phyloP scores from a whole-genome alignment of 1,140 invertebrate genomes.

The Metopolophium dirhodum region DNA sequence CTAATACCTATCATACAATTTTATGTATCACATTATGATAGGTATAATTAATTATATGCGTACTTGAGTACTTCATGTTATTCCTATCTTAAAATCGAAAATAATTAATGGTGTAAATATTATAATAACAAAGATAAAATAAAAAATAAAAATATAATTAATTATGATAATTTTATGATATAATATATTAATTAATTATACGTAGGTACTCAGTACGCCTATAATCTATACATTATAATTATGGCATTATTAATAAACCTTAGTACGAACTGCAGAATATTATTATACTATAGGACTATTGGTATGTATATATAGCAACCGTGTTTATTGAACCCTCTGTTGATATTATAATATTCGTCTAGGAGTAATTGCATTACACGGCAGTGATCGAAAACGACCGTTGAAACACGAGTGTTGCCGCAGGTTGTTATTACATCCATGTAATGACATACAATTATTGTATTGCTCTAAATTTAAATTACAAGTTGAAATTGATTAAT shows the following conservation, averaged over 20 bases:
- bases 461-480: constrained; percentile 20
- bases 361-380: neutral
- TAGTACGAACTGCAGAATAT: neutral
- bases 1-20: too few relatives aligned
- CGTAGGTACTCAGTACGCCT: neutral
- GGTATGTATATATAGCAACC: neutral
- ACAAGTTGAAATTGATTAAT: constrained; percentile 32
- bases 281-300: neutral
- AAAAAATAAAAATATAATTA: neutral
- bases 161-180: neutral
- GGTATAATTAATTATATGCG: too few relatives aligned
- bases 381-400: constrained; percentile 18
- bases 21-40: too few relatives aligned
- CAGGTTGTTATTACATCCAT: constrained; percentile 22
- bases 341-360: neutral
- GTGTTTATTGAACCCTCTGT: neutral
- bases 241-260: neutral
- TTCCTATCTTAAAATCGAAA: neutral
- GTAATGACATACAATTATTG: constrained; percentile 41
- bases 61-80: neutral
- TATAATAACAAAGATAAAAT: neutral
- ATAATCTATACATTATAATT: neutral
- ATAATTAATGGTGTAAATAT: neutral
- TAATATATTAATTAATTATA: neutral
- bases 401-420: neutral